Conservation (phyloP, 1,140 invertebrate genomes). For the Ceratitis capitata region DNA sequence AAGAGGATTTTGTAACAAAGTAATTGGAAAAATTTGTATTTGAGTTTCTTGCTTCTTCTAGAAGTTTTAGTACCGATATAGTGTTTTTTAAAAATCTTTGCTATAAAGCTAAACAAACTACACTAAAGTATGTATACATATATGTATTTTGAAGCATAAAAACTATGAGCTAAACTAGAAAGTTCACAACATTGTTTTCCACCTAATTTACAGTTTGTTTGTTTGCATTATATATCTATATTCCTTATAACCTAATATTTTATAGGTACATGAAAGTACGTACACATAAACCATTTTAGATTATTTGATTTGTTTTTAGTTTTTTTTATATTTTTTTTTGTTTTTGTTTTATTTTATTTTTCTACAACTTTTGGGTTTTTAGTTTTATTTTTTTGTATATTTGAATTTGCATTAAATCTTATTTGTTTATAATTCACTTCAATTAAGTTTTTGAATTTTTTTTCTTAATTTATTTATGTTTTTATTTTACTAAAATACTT, state of each 20-base stretch:
- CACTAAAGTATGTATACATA: neutral
- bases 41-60: too few relatives aligned
- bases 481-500: too few relatives aligned
- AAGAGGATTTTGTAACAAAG: neutral
- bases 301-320: neutral
- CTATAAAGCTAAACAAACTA: neutral
- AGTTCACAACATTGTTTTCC: neutral
- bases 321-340: neutral
- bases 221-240: neutral
- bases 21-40: neutral
- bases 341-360: neutral
- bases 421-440: neutral
- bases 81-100: neutral
- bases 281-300: neutral
- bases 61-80: neutral
- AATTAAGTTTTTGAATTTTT: too few relatives aligned
- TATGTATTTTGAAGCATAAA: neutral
- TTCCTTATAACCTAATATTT: neutral
- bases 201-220: neutral
- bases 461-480: too few relatives aligned
- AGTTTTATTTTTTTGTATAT: neutral
- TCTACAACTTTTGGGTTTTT: neutral
- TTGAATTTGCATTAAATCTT: neutral
- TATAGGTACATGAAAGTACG: neutral
- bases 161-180: neutral